Conservation (phyloP, 2,888 invertebrate species). For the Molorchus minor region DNA sequence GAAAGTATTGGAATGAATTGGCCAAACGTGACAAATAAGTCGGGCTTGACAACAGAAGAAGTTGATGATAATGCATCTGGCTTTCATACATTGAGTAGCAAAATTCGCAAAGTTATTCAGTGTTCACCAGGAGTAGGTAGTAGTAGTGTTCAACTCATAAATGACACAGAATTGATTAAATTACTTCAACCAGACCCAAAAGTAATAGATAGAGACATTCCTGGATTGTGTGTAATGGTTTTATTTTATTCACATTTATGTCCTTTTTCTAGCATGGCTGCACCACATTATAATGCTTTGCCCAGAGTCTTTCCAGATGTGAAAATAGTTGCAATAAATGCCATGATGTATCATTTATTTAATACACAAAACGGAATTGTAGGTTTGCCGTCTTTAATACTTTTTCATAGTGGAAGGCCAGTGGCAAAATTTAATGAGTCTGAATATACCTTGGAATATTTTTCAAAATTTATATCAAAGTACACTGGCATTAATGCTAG, state of each 20-base stretch:
- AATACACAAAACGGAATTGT: conserved; percentile 93
- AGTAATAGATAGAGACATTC: conserved; percentile 70
- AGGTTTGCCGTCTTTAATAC: conserved; percentile 86
- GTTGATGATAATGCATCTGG: neutral
- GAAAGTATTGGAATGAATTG: neutral
- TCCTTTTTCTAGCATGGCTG: conserved; percentile 88
- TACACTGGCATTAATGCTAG: conserved; percentile 76
- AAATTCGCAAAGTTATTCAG: conserved; percentile 55
- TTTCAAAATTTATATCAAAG: conserved; percentile 79
- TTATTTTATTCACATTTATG: conserved; percentile 92
- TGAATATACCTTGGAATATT: conserved; percentile 80
- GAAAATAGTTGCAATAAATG: conserved; percentile 90
- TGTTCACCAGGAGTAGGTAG: conserved; percentile 54
- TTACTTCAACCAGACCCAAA: conserved; percentile 69
- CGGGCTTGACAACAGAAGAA: neutral
- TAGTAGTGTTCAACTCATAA: conserved; percentile 71
- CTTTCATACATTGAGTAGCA: conserved; percentile 24
- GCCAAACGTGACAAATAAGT: neutral
- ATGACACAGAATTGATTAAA: conserved; percentile 75
- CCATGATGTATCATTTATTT: conserved; percentile 81
- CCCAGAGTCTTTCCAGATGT: conserved; percentile 87
- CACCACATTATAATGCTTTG: conserved; percentile 90
- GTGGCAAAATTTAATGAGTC: conserved; percentile 86
- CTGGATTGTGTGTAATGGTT: conserved; percentile 78
- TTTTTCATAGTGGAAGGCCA: conserved; percentile 89